phyloP scores from a whole-genome alignment of 1,140 invertebrate species.

The Spodoptera litura region DNA sequence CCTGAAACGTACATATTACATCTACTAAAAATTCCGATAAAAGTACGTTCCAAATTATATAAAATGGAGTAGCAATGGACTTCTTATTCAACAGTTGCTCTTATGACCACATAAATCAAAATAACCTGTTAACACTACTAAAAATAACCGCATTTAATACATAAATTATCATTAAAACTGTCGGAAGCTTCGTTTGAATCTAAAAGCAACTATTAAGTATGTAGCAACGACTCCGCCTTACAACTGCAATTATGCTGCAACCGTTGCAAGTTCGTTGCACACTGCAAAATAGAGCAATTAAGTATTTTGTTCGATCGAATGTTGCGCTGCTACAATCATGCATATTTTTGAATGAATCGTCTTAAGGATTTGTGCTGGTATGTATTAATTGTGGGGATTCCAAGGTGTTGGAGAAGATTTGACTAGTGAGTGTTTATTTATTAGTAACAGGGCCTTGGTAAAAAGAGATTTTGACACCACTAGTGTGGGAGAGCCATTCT shows the following conservation, averaged over 20 bases:
- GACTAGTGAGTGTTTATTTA: too few relatives aligned
- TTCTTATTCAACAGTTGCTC: background rate
- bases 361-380: background rate
- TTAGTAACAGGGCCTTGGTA: too few relatives aligned
- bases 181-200: constrained; percentile 29
- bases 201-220: constrained; percentile 37
- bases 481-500: too few relatives aligned
- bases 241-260: constrained; percentile 44
- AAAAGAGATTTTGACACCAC: too few relatives aligned
- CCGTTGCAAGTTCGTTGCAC: constrained; percentile 45
- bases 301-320: constrained; percentile 27
- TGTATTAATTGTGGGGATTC: too few relatives aligned
- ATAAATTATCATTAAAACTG: background rate
- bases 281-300: constrained; percentile 46
- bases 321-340: constrained; percentile 14
- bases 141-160: background rate
- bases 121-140: background rate
- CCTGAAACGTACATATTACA: too few relatives aligned
- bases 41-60: too few relatives aligned
- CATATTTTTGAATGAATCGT: background rate
- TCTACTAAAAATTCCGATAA: too few relatives aligned
- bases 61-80: too few relatives aligned
- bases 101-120: background rate
- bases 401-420: too few relatives aligned
- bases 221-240: constrained; percentile 10